A percentile compares a stretch with the other conserved stretches of the same genome.
phyloP scores from a whole-genome alignment of 2,888 invertebrate species.

The Sepiola atlantica region DNA sequence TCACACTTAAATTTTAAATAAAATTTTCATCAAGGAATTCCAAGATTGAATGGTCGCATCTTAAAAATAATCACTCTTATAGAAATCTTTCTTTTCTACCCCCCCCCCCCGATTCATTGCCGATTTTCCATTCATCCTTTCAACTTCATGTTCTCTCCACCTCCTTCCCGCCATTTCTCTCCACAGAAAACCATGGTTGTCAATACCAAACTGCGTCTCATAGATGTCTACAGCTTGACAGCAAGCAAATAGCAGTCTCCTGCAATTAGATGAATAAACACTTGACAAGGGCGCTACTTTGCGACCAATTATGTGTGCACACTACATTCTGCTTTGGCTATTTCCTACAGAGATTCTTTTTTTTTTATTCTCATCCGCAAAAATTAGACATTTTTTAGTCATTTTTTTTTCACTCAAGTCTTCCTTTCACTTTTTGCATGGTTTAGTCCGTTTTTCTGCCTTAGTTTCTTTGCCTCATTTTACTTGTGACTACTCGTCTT shows the following conservation, averaged over 20 bases:
- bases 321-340: neutral
- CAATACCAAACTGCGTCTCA: neutral
- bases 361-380: neutral
- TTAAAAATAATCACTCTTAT: too few relatives aligned
- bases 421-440: neutral
- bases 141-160: neutral
- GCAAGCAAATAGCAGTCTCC: constrained; percentile 32
- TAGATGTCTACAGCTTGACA: constrained; percentile 32
- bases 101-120: too few relatives aligned
- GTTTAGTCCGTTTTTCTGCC: neutral
- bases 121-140: neutral
- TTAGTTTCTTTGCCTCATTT: neutral
- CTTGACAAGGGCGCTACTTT: neutral
- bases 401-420: neutral
- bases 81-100: neutral
- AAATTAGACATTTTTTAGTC: neutral
- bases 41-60: too few relatives aligned
- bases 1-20: too few relatives aligned
- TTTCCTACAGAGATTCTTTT: neutral
- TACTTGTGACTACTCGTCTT: neutral
- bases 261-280: constrained; percentile 19
- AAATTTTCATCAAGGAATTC: too few relatives aligned
- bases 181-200: neutral
- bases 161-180: neutral
- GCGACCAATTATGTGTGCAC: constrained; percentile 32